Conservation (phyloP, 2,113 vertebrate genomes). For the Psittacula cyanocephala region DNA sequence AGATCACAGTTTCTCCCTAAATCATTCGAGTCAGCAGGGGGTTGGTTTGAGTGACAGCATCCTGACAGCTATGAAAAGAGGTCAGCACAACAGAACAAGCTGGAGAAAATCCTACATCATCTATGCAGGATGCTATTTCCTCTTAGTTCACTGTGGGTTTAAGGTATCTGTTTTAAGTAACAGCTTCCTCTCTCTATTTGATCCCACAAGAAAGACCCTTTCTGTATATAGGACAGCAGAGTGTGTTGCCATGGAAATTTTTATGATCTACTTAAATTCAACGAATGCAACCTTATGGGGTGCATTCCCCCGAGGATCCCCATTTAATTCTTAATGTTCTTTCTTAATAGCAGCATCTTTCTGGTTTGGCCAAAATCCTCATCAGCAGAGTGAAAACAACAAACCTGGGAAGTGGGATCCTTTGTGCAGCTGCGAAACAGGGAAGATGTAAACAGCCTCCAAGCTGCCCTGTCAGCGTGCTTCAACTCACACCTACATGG, state of each 20-base stretch:
- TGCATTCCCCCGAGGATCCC: not conserved
- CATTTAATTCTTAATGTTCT: slow-evolving; percentile 43
- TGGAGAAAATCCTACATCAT: not conserved
- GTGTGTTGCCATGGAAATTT: slow-evolving; percentile 59
- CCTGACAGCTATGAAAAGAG: not conserved
- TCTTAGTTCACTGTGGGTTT: not conserved
- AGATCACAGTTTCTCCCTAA: not conserved
- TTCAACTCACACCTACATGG: not conserved
- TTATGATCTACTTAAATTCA: slow-evolving; percentile 43
- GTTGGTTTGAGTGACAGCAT: not conserved
- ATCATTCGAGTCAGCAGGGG: not conserved
- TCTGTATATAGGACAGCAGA: slow-evolving; percentile 48
- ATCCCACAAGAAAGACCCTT: not conserved
- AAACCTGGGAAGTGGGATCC: not conserved
- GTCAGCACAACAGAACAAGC: not conserved
- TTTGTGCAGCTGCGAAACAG: slow-evolving; percentile 17
- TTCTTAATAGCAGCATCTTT: slow-evolving; percentile 18
- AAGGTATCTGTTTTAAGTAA: not conserved
- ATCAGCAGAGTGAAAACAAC: not conserved
- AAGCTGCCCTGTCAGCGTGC: not conserved
- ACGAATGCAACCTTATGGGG: not conserved
- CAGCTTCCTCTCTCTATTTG: not conserved
- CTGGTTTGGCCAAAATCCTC: not conserved
- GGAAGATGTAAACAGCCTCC: not conserved
- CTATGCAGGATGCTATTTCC: not conserved